Evolutionary conservation across 2,888 invertebrate genomes (phyloP), one percentile per base, ranked within the genome.

Genomic region (Pardosa pseudoannulata): DNA sequence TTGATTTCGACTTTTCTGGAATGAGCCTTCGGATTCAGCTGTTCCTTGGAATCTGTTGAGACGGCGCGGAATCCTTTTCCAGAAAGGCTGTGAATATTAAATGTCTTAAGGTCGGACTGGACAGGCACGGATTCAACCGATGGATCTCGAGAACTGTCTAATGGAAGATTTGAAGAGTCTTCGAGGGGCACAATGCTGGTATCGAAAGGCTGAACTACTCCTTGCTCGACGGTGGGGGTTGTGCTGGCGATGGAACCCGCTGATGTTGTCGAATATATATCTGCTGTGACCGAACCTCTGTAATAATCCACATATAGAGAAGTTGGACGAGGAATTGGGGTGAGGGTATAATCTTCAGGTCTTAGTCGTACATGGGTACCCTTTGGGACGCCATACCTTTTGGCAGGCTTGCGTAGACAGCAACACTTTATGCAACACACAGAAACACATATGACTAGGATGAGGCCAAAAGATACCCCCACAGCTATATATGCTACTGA

Each of bases 121-220:
- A 39, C 68, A 36, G 83, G 76, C 27, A 72, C 78, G n/a, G 85
- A 79, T 19, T 79, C 79, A 19, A 83, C 83, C 29, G 83, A 83
- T 13, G 83, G 76, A 62, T 79, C 79, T 16, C 85, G 62, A 31
- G 85, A 79, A 28, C 41, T 74, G 31, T 73, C 85, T 11, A 79
- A 62, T 23, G 73, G 68, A 56, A 79, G 73, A 68, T 73, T 50
- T 32, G 72, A 72, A 27, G 79, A 79, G 32, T 89, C 89, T 56
- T 89, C 89, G 6, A 89, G 74, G 2, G 89, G 89, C 5, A 89
- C 88, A 23, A 89, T 88, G 65, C 89, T 89, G 31, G 89, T 89
- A 41, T 89, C 89, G 65, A 88, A 89, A 28, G 89, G 87, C 28
- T 88, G 89, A 0, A 89, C 85, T 31, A 89, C 79, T 3, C 89